Percentiles rank a stretch among this genome's conserved stretches.
Evolutionary conservation across 2,797 vertebrate genomes (phyloP).

Genomic region (Balearica regulorum): DNA sequence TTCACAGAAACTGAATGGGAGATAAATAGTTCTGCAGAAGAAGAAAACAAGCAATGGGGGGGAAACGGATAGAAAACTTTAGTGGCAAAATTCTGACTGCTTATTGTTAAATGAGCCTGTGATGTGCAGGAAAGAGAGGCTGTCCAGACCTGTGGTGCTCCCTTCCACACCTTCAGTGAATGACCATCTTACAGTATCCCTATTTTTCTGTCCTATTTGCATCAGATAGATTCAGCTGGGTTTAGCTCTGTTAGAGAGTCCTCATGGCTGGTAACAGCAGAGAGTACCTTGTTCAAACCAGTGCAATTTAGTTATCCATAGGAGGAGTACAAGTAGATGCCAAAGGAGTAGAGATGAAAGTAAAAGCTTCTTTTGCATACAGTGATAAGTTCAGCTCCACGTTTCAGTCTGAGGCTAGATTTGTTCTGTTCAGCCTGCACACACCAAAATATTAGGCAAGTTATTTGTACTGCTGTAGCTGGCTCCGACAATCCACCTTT

Average conservation of each 20-base stretch:
- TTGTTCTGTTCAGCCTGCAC: background rate
- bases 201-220: background rate
- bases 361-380: background rate
- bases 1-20: background rate
- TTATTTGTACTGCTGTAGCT: background rate
- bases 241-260: background rate
- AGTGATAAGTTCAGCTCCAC: background rate
- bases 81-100: background rate
- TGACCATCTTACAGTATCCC: background rate
- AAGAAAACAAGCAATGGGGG: background rate
- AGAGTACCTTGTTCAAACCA: background rate
- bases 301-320: background rate
- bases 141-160: accelerated
- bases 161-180: background rate
- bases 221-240: background rate
- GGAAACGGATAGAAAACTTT: background rate
- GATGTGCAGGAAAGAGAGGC: accelerated
- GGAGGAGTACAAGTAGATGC: background rate
- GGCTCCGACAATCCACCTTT: background rate
- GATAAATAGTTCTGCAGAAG: background rate
- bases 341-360: background rate
- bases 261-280: background rate
- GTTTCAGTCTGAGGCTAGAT: background rate
- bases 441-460: background rate
- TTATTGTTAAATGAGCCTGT: background rate